Base-by-base conservation (phyloP, 92 coral and sea anemone genomes). In the Diadumene lineata region DNA sequence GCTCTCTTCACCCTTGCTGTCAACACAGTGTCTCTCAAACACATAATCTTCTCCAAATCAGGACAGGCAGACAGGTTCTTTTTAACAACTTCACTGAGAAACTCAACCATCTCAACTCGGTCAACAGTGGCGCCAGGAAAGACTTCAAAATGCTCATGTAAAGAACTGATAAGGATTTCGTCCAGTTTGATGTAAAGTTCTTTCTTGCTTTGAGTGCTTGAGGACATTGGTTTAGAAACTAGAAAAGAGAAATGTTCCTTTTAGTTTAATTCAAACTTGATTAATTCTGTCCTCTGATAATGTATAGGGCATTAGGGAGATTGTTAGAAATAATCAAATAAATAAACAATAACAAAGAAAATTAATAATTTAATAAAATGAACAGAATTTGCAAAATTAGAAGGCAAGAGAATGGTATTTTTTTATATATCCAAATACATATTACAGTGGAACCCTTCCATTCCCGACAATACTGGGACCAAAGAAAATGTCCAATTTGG, bases 1-100 rank as follows among this genome's bases (percentile, higher is more conserved):
- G 97, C 98, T 46, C 89, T 84, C 48, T 91, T 91, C n/a, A 94
- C 85, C 29, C 98, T 85, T 1, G 93, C 93, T 1, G 98, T 91
- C 30, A 94, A 73, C 15, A 91, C 96, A 1, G 98, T 94, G 71
- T 94, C 98, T 1, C 98, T 88, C 3, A 91, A 84, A 23, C 87
- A 84, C 74, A 94, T 53, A 9, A 94, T 81, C 72, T 91, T 85
- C 65, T 94, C 85, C 19, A 94, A 81, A 38, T 94, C 97, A 9
- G 98, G 97, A 44, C 56, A 87, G 28, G 50, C 76, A 0, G 66
- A 28, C 27, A 87, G 43, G 70, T 91, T 92, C 13, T 69, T 78
- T 46, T 62, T 80, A 31, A 94, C 97, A 0, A 85, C 78, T 31
- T 77, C 26, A 23, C 89, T 88, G 19, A 94, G 85, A 63, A 90